Evolutionary conservation across 2,797 vertebrate species (phyloP).

Genomic region (Chrysocyon brachyurus): DNA sequence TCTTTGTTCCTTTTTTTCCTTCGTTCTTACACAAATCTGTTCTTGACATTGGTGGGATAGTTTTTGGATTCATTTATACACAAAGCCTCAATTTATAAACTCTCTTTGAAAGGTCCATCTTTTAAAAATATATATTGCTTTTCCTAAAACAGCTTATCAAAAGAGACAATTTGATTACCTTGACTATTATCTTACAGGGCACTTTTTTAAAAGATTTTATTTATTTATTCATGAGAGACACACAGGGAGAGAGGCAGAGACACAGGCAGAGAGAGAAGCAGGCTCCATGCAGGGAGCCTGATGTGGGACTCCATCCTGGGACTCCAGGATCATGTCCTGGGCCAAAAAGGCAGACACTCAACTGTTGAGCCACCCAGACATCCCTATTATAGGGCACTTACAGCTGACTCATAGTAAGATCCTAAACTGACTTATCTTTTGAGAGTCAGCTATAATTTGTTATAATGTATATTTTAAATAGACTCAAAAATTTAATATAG

Average conservation of each 20-base stretch:
- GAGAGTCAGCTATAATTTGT: slow-evolving; percentile 8
- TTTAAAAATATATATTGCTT: slow-evolving; percentile 19
- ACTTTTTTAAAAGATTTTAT: neutral
- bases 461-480: slow-evolving; percentile 49
- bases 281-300: too few species aligned
- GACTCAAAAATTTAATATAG: neutral
- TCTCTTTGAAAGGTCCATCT: neutral
- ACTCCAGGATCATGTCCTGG: too few species aligned
- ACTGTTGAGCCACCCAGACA: too few species aligned
- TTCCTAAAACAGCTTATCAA: slow-evolving; percentile 14
- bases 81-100: slow-evolving; percentile 25
- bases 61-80: slow-evolving; percentile 14
- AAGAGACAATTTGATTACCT: slow-evolving; percentile 7
- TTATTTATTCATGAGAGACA: too few species aligned
- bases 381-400: neutral
- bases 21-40: slow-evolving; percentile 23
- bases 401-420: slow-evolving; percentile 33
- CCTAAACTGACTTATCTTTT: slow-evolving; percentile 49
- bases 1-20: neutral
- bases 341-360: too few species aligned
- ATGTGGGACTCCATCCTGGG: too few species aligned
- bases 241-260: too few species aligned
- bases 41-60: neutral
- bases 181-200: slow-evolving; percentile 28
- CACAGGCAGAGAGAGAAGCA: too few species aligned